A percentile compares a stretch with the other conserved stretches of the same genome.
phyloP scores from a whole-genome alignment of 2,797 vertebrate species.

The Lutjanus argentimaculatus region DNA sequence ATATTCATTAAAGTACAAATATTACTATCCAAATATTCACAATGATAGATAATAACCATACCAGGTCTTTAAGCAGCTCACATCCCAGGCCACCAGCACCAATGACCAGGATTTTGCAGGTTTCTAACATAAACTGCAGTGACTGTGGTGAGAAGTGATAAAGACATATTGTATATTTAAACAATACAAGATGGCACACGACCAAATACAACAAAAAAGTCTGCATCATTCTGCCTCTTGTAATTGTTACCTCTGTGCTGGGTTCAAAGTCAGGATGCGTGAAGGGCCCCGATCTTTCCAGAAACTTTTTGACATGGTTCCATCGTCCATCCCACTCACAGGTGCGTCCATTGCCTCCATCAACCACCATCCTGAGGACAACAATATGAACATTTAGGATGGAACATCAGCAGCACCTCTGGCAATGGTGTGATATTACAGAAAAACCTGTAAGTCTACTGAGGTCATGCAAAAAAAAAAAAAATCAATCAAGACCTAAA shows the following conservation, averaged over 20 bases:
- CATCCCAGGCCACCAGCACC: conserved; percentile 96
- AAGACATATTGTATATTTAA: not conserved
- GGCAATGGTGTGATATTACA: not conserved
- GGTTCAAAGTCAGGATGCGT: conserved; percentile 97
- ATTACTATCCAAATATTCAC: not conserved
- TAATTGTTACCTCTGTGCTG: conserved; percentile 91
- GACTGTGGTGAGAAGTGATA: conserved; percentile 80
- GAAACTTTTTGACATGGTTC: conserved; percentile 96
- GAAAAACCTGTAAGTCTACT: not conserved
- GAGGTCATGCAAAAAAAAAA: conserved; percentile 19
- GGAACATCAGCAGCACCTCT: not conserved
- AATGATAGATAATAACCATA: conserved; percentile 69
- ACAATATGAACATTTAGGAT: conserved; percentile 16
- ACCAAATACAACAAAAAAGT: not conserved
- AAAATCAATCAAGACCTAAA: not conserved
- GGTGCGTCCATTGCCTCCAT: conserved; percentile 90
- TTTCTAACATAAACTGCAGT: conserved; percentile 93
- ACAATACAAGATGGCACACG: not conserved
- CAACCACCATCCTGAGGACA: conserved; percentile 93
- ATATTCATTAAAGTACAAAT: not conserved
- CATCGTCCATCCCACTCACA: conserved; percentile 95
- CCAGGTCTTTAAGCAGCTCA: conserved; percentile 96
- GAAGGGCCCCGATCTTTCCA: conserved; percentile 95
- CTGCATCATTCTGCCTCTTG: not conserved
- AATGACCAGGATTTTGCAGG: conserved; percentile 94